Conservation (phyloP, 2,113 vertebrate species). For the Herpetotheres cachinnans region DNA sequence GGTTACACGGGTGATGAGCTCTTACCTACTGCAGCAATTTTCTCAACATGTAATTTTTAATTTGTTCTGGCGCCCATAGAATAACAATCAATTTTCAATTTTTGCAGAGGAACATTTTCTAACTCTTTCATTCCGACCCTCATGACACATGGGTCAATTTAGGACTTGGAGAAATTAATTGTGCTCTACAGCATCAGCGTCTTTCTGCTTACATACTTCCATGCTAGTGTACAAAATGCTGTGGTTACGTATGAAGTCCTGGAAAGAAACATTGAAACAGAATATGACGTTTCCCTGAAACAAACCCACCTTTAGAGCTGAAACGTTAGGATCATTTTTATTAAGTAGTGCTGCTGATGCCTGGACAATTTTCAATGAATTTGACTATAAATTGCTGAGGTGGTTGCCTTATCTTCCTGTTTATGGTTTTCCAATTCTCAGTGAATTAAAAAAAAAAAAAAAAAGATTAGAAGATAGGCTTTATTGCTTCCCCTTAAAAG, state of each 20-base stretch:
- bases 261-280: not conserved
- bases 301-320: not conserved
- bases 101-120: not conserved
- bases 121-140: not conserved
- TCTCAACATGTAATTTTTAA: not conserved
- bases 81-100: not conserved
- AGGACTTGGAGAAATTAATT: constrained; percentile 31
- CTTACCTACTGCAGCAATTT: not conserved
- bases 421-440: not conserved
- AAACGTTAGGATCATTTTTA: not conserved
- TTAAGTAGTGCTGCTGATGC: not conserved
- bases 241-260: constrained; percentile 17
- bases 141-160: not conserved
- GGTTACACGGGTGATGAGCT: not conserved
- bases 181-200: not conserved
- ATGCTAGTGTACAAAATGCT: not conserved
- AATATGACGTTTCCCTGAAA: constrained; percentile 6
- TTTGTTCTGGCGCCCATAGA: not conserved
- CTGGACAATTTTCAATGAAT: not conserved
- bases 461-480: not conserved
- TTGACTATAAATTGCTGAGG: not conserved
- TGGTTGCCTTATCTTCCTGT: not conserved
- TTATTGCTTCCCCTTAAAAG: not conserved
- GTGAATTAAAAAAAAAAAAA: not conserved
- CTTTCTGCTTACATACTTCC: not conserved